These are phyloP conservation scores for Gandaritis pyraliata DNA, from an alignment of 2,888 invertebrate species.

Conservation along the genomic window DNA sequence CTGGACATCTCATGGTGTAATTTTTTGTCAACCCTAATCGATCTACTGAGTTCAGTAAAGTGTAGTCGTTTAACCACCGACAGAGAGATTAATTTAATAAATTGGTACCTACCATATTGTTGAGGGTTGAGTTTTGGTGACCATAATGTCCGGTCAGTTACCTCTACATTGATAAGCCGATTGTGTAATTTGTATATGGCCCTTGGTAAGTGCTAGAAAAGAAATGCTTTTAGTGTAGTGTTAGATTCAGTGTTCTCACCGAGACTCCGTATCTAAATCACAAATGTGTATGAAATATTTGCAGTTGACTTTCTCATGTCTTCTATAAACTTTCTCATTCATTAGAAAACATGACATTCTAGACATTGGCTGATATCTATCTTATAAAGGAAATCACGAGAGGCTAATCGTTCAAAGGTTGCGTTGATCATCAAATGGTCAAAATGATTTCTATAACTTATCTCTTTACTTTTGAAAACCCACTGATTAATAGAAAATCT, in stretches of 20 bases:
- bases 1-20: too few relatives aligned
- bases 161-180: too few relatives aligned
- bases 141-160: too few relatives aligned
- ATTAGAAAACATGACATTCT: constrained; percentile 19
- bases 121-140: too few relatives aligned
- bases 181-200: too few relatives aligned
- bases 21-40: too few relatives aligned
- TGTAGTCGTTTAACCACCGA: too few relatives aligned
- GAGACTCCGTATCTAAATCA: not conserved
- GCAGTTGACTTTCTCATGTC: constrained; percentile 1
- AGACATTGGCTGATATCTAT: constrained; percentile 8
- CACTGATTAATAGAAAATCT: too few relatives aligned
- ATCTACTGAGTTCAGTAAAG: too few relatives aligned
- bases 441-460: constrained; percentile 9
- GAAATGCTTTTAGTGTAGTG: not conserved
- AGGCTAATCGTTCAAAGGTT: not conserved
- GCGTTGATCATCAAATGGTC: constrained; percentile 17
- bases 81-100: too few relatives aligned
- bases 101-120: too few relatives aligned
- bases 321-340: constrained; percentile 28
- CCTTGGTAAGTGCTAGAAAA: too few relatives aligned
- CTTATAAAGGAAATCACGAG: constrained; percentile 18
- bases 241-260: not conserved
- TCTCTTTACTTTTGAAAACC: not conserved
- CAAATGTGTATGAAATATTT: not conserved